Evolutionary conservation across 2,113 vertebrate species (phyloP).

Genomic region (Phasianus colchicus): DNA sequence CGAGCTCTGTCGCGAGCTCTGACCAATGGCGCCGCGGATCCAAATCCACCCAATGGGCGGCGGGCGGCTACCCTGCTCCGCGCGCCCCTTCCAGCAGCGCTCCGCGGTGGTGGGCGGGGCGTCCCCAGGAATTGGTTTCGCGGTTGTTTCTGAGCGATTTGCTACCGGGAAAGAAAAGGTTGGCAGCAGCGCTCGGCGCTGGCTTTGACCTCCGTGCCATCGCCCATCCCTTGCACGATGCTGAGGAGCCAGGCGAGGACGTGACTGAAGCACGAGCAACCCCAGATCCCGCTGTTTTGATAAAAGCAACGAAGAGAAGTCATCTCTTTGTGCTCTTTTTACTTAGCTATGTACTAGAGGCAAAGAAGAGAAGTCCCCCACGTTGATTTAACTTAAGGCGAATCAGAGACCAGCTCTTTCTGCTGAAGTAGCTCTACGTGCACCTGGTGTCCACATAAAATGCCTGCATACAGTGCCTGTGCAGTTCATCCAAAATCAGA

Average conservation of each 20-base stretch:
- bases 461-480: too few species aligned
- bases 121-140: background rate
- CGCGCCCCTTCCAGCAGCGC: too few species aligned
- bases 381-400: background rate
- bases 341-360: background rate
- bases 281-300: background rate
- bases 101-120: too few species aligned
- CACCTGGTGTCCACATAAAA: background rate
- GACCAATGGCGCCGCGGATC: slow-evolving; percentile 59
- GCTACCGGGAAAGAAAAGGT: background rate
- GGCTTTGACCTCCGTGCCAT: background rate
- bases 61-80: background rate
- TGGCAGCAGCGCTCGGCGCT: background rate
- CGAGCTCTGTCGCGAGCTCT: accelerated
- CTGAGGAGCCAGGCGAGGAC: background rate
- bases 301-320: background rate
- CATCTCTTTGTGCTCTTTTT: background rate
- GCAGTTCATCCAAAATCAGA: background rate
- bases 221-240: accelerated
- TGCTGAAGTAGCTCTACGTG: background rate
- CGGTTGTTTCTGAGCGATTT: background rate
- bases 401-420: background rate
- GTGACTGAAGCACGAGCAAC: background rate
- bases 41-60: slow-evolving; percentile 39
- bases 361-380: background rate